Percentiles rank a stretch among this genome's conserved stretches.
Evolutionary conservation across 2,888 invertebrate genomes (phyloP).

Genomic region (Netelia melanura): DNA sequence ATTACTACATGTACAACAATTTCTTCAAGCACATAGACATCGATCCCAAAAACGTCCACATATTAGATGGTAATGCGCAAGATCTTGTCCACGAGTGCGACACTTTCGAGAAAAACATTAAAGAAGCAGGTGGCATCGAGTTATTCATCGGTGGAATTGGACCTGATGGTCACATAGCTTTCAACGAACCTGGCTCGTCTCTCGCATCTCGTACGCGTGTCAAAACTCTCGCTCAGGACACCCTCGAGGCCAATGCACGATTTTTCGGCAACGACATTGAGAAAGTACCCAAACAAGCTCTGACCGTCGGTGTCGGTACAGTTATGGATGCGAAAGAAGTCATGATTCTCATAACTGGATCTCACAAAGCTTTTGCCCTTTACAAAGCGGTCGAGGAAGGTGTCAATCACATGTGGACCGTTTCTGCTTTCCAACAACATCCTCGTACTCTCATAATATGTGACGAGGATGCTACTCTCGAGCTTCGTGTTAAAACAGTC

Average conservation of each 20-base stretch:
- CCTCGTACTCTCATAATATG: constrained; percentile 96
- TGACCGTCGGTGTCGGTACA: constrained; percentile 99
- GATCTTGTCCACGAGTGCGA: constrained; percentile 95
- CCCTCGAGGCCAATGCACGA: constrained; percentile 98
- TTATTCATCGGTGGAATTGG: constrained; percentile 99
- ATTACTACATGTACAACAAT: constrained; percentile 99
- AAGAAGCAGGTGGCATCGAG: constrained; percentile 95
- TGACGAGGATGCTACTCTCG: constrained; percentile 98
- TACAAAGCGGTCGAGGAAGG: constrained; percentile 99
- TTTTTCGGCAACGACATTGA: constrained; percentile 98
- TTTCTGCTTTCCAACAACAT: constrained; percentile 99
- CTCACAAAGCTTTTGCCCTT: constrained; percentile 97
- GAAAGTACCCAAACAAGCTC: constrained; percentile 97
- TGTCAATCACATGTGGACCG: constrained; percentile 99
- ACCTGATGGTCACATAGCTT: constrained; percentile 99
- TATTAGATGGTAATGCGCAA: constrained; percentile 96
- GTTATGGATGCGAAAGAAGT: constrained; percentile 99
- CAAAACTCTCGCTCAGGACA: constrained; percentile 98
- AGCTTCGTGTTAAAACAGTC: constrained; percentile 98
- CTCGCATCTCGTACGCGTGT: constrained; percentile 97
- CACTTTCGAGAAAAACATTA: constrained; percentile 93
- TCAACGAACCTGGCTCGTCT: constrained; percentile 99
- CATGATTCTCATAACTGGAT: constrained; percentile 98
- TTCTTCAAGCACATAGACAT: constrained; percentile 99
- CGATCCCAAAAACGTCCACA: constrained; percentile 95